A percentile compares a stretch with the other conserved stretches of the same genome.
phyloP scores from a whole-genome alignment of 2,113 vertebrate species.

The Hemiscyllium ocellatum region DNA sequence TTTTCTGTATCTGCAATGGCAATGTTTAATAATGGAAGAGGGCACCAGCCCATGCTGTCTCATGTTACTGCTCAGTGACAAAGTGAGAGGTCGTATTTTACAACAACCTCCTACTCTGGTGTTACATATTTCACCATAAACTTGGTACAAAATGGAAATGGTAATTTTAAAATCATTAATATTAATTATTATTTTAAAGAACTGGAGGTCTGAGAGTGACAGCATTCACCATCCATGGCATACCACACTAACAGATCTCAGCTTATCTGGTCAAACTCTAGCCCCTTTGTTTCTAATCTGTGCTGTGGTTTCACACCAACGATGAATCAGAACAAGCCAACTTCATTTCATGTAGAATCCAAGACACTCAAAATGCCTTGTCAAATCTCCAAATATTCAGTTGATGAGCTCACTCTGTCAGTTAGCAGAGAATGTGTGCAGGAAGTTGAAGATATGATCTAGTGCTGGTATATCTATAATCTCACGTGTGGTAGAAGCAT shows the following conservation, averaged over 20 bases:
- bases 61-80: background rate
- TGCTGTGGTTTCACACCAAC: background rate
- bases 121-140: background rate
- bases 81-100: background rate
- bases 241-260: background rate
- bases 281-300: background rate
- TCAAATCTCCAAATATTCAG: background rate
- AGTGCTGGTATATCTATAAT: conserved; percentile 12
- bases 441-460: conserved; percentile 24
- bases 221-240: background rate
- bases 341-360: background rate
- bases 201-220: background rate
- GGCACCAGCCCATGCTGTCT: background rate
- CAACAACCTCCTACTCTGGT: background rate
- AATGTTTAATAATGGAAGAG: background rate
- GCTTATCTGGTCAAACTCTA: background rate
- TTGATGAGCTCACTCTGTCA: conserved; percentile 3
- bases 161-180: no score
- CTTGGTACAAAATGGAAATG: background rate
- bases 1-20: background rate
- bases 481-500: background rate
- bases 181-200: background rate
- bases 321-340: background rate
- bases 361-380: background rate
- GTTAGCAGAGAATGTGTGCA: background rate